These are phyloP conservation scores for Proteles cristata DNA, from an alignment of 2,113 vertebrate species.

Conservation along the genomic window DNA sequence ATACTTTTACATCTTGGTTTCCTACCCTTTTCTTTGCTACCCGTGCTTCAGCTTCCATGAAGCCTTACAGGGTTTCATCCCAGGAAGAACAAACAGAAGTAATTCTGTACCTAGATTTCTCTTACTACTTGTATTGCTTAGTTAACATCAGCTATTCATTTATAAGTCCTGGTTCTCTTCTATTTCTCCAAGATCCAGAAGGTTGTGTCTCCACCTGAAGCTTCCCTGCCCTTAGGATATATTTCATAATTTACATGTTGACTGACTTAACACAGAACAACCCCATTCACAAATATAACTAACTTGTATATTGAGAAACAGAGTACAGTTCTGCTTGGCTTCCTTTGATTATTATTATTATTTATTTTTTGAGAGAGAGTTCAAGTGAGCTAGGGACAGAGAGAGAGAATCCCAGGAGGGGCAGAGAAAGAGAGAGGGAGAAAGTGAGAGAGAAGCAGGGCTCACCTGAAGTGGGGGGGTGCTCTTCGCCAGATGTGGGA, in stretches of 20 bases:
- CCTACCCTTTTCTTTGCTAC: background rate
- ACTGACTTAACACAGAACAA: background rate
- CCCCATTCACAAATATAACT: background rate
- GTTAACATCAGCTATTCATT: background rate
- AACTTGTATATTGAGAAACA: background rate
- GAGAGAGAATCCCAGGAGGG: no score
- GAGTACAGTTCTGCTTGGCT: background rate
- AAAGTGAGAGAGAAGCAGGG: no score
- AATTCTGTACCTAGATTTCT: background rate
- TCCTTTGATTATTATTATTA: background rate
- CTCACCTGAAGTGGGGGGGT: no score
- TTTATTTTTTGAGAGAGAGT: no score
- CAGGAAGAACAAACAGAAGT: background rate
- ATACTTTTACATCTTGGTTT: background rate
- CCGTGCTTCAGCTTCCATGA: background rate
- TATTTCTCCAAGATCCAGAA: background rate
- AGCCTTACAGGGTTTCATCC: background rate
- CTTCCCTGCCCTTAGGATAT: background rate
- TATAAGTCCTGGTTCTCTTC: background rate
- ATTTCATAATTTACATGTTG: background rate
- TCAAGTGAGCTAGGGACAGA: no score
- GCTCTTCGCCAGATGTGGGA: no score
- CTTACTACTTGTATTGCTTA: background rate
- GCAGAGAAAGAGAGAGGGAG: no score
- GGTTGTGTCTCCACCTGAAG: background rate